Conservation (phyloP, 1,140 invertebrate genomes). For the Drosophila sturtevanti region DNA sequence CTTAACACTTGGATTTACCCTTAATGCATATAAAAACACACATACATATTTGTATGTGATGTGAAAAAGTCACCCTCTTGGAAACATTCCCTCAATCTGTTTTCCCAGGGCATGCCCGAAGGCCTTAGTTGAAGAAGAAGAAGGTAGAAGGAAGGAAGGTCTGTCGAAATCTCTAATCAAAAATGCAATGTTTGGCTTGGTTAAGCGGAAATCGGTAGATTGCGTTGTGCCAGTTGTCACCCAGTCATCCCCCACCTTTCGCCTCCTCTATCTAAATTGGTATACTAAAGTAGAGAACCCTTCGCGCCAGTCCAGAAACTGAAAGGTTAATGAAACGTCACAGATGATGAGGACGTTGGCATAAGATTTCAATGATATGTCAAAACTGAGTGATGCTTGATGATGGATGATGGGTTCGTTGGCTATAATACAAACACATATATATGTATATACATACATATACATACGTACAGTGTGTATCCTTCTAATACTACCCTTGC, state of each 20-base stretch:
- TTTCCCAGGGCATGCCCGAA: slow-evolving; percentile 33
- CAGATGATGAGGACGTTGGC: slow-evolving; percentile 70
- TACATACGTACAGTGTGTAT: too few species aligned
- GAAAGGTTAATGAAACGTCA: slow-evolving; percentile 76
- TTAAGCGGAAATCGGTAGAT: slow-evolving; percentile 81
- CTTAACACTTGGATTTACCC: slow-evolving; percentile 6
- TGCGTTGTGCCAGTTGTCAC: slow-evolving; percentile 69
- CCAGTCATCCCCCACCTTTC: slow-evolving; percentile 69
- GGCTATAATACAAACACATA: slow-evolving; percentile 46
- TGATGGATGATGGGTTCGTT: slow-evolving; percentile 71
- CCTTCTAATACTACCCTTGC: not conserved
- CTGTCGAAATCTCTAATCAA: slow-evolving; percentile 66
- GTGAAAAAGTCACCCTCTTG: slow-evolving; percentile 38
- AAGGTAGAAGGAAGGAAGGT: not conserved
- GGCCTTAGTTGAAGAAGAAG: slow-evolving; percentile 16
- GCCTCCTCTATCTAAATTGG: not conserved
- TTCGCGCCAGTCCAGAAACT: not conserved
- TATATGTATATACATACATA: not conserved
- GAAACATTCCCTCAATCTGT: slow-evolving; percentile 29
- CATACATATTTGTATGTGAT: not conserved
- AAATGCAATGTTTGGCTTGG: slow-evolving; percentile 81
- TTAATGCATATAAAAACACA: not conserved
- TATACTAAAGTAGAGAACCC: slow-evolving; percentile 6
- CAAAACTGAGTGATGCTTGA: slow-evolving; percentile 77
- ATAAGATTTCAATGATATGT: slow-evolving; percentile 80